These are phyloP conservation scores for Pyrgilauda ruficollis DNA, from an alignment of 2,113 vertebrate species.

Conservation along the genomic window DNA sequence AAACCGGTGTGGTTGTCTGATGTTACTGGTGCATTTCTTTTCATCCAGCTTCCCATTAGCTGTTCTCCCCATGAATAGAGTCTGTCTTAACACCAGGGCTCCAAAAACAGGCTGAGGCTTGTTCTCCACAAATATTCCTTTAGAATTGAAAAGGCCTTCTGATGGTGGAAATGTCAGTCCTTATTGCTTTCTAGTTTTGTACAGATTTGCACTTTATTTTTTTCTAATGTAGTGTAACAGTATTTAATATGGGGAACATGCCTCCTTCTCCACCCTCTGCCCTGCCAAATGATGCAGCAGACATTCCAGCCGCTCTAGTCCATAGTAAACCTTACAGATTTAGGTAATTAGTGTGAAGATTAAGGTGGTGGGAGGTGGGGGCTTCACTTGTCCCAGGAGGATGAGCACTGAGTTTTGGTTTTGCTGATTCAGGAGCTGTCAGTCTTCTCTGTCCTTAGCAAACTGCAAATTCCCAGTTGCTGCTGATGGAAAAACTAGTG, in stretches of 20 bases:
- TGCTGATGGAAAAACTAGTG: neutral
- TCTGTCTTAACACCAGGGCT: neutral
- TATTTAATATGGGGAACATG: neutral
- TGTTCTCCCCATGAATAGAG: neutral
- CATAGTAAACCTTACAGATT: neutral
- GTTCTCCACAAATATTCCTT: neutral
- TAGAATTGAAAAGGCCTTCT: neutral
- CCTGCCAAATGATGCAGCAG: neutral
- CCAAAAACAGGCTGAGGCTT: neutral
- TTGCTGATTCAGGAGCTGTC: neutral
- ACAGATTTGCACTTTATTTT: neutral
- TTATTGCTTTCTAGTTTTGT: neutral
- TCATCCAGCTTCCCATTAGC: neutral
- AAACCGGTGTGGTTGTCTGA: neutral
- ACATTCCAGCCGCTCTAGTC: neutral
- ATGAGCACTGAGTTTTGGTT: fast-evolving
- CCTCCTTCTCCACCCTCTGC: neutral
- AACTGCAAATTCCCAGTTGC: neutral
- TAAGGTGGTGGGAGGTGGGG: neutral
- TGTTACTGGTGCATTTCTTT: neutral
- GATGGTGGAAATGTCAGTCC: neutral
- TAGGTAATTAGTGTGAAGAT: neutral
- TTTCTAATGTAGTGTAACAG: neutral
- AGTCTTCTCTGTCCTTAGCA: neutral
- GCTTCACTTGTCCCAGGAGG: neutral